Evolutionary conservation across 2,797 vertebrate genomes (phyloP), one percentile per base, ranked within the genome.

Genomic region (Rhinichthys osculus): DNA sequence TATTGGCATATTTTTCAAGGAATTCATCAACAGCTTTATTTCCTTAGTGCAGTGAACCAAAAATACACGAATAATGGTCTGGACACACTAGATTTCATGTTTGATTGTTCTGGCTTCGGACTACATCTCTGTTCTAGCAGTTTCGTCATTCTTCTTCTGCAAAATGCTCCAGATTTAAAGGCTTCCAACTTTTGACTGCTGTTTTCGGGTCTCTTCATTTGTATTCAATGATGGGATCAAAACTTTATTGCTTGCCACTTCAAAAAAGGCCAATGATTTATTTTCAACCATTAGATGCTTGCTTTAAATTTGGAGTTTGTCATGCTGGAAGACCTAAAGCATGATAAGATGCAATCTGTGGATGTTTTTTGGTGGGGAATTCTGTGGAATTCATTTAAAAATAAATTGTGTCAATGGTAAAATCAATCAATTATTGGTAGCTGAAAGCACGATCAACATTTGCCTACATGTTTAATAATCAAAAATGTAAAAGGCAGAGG

Each of bases 81-180:
- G 33, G 35, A 59, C 69, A 9, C 33, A 38, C 14, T 30, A 16
- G 47, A 72, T 57, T 59, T 59, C 40, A 27, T 16, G 52, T 62
- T 72, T 21, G 35, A 17, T 69, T 42, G 30, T 67, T 54, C 21
- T 40, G 47, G 21, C 50, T 82, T 71, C 30, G 3, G 33, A 57
- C 52, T 38, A 54, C 33, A 27, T 35, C n/a, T 57, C 47, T 27
- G 21, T 70, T 35, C 33, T 10, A 3, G n/a, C 66, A 19, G 57
- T 19, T 79, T 64, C 5, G 2, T 42, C 7, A 50, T 33, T 80
- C 21, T 33, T 35, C 21, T 14, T 57, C 33, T 13, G 16, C 1
- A 38, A 67, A 81, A 40, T 13, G n/a, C 33, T 59, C 16, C 35
- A 30, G 35, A 82, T 82, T 70, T 52, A 7, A 52, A 81, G 35